Evolutionary conservation across 2,797 vertebrate genomes (phyloP), one percentile per base, ranked within the genome.

Genomic region (Melanotaenia boesemani): DNA sequence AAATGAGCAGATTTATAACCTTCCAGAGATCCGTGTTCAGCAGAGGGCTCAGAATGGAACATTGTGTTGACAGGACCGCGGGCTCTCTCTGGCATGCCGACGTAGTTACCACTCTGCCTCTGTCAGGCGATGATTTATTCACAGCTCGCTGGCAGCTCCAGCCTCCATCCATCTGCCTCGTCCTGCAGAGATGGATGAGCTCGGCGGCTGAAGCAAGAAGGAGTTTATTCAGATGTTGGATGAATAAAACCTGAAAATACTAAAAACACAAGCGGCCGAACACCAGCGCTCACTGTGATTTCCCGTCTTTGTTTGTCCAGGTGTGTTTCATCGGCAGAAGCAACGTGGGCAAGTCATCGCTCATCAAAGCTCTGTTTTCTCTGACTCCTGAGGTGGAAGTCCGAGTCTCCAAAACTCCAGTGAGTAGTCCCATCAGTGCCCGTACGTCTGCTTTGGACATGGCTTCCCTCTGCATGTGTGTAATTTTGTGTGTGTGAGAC

Each of bases 251-350:
- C 37, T 39, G 37, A 39, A 39, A 39, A 39, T 39, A 39, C 37
- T 4, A 12, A 39, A 39, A 13, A 39, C 2, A 12, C 37, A 39
- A 39, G 2, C 13, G 13, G 36, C 8, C 37, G 8, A 10, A 8
- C 36, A 37, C 7, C 36, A 37, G 36, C 2, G 8, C 36, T 37
- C 7, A 37, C 36, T 7, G 2, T 10, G 9, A 37, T 37, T 37
- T 10, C 36, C 36, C 9, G 36, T 1, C 36, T 37, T 37, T 87
- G 46, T 70, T 0, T 72, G 0, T n/a, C 10, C 89, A 99, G 98
- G 97, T 98, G 50, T 98, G 98, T 90, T 98, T 99, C 85, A 94
- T 99, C 34, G 98, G 98, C 80, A 94, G 96, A 59, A 99, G 98
- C 90, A 99, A 99, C 6, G 97, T 99, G 72, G 98, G 98, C 15